Conservation (phyloP, 1,140 invertebrate species). For the Brachionus plicatilis region DNA sequence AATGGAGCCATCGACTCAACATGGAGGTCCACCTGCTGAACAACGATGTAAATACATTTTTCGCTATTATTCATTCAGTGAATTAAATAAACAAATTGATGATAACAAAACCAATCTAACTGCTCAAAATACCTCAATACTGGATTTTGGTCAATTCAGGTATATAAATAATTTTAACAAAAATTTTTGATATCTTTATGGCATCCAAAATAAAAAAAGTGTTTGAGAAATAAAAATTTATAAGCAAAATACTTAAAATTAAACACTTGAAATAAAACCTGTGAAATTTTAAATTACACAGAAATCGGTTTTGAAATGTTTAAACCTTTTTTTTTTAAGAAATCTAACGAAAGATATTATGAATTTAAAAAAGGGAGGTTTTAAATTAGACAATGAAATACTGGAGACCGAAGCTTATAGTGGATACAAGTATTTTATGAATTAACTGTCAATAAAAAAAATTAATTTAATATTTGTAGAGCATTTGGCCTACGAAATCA, state of each 20-base stretch:
- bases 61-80: conserved; percentile 57
- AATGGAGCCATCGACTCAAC: conserved; percentile 59
- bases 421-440: conserved; percentile 20
- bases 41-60: conserved; percentile 61
- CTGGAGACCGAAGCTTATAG: not conserved
- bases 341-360: not conserved
- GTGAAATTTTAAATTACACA: no score
- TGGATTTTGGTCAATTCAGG: conserved; percentile 46
- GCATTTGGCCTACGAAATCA: conserved; percentile 53
- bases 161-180: conserved; percentile 43
- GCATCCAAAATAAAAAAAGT: no score
- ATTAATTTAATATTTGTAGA: conserved; percentile 44
- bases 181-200: not conserved
- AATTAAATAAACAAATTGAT: conserved; percentile 51
- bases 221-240: no score
- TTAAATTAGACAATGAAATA: not conserved
- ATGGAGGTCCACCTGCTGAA: conserved; percentile 60
- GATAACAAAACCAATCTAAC: not conserved
- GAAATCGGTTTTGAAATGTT: not conserved
- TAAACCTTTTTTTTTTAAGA: not conserved
- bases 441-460: not conserved
- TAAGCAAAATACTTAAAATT: no score
- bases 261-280: no score
- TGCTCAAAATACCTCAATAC: not conserved
- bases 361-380: not conserved